Evolutionary conservation across 2,113 vertebrate species (phyloP), one percentile per base, ranked within the genome.

Genomic region (Sminthopsis crassicaudata): DNA sequence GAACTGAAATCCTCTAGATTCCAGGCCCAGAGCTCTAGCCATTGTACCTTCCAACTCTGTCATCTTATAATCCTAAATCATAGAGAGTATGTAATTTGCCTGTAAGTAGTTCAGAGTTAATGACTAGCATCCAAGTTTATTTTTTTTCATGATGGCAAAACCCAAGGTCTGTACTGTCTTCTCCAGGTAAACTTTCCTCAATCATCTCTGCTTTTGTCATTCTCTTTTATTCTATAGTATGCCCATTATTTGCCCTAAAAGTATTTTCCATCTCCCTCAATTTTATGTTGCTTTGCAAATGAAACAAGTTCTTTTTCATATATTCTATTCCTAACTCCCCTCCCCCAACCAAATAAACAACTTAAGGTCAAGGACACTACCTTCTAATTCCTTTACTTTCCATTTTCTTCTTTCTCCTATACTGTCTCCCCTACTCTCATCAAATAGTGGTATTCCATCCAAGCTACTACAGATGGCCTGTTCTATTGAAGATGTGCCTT

Each of bases 21-120:
- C 67, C 67, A 42, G 5, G 0, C 67, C 36, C 67, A 42, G 67
- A 42, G 67, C 16, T 42, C n/a, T 42, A 42, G 22, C 0, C 67
- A 22, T 5, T 8, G 19, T 0, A 76, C 36, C 19, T n/a, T n/a
- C 67, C 2, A 42, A 1, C n/a, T 42, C 16, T 7, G 36, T 0
- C n/a, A 42, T 42, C 42, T 19, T 42, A 84, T 22, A 22, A 42
- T 42, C n/a, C 67, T 42, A 36, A 67, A 67, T 84, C n/a, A 42
- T n/a, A 42, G 12, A 84, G 12, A 67, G 3, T 30, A 60, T 9
- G 10, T 76, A 76, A 76, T 76, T n/a, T 76, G 36, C 60, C n/a
- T 76, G 14, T 16, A n/a, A 76, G 14, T 76, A 76, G n/a, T n/a
- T 76, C 57, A 76, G 14, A 76, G 36, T 6, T 76, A 1, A 84